These are phyloP conservation scores for Odontothrips loti DNA, from an alignment of 2,888 invertebrate genomes.

Conservation along the genomic window DNA sequence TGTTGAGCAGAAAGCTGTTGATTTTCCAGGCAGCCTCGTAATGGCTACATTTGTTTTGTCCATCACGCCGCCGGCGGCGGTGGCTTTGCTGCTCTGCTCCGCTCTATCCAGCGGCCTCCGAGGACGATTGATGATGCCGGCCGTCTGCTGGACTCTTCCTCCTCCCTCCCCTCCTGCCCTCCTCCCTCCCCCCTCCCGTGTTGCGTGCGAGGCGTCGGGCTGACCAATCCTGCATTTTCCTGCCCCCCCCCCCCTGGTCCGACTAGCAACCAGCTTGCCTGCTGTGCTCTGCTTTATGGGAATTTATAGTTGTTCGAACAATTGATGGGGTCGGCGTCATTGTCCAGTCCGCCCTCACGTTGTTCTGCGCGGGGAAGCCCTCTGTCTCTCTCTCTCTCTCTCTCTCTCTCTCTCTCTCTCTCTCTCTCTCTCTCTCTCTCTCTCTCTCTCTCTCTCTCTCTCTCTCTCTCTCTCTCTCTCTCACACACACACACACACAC, in stretches of 20 bases:
- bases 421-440: too few relatives aligned
- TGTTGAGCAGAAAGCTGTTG: neutral
- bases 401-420: too few relatives aligned
- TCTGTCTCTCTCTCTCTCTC: too few relatives aligned
- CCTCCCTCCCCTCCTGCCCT: neutral
- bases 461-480: too few relatives aligned
- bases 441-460: too few relatives aligned
- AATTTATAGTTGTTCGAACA: conserved; percentile 27
- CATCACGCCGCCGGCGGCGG: neutral
- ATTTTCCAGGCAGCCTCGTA: neutral
- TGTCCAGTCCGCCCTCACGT: neutral
- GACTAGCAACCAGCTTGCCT: neutral
- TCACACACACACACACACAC: too few relatives aligned
- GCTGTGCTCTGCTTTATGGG: conserved; percentile 5
- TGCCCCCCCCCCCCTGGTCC: neutral
- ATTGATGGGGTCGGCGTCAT: conserved; percentile 18
- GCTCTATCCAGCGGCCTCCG: neutral
- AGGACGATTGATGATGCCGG: conserved; percentile 16
- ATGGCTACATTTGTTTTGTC: conserved; percentile 25
- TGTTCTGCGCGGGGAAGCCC: neutral
- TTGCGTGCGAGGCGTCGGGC: neutral
- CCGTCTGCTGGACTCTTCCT: neutral
- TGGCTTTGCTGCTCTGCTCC: neutral
- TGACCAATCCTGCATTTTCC: neutral
- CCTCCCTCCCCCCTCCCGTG: neutral